Conservation (phyloP, 92 coral and sea anemone genomes). For the Virgularia gustaviana region DNA sequence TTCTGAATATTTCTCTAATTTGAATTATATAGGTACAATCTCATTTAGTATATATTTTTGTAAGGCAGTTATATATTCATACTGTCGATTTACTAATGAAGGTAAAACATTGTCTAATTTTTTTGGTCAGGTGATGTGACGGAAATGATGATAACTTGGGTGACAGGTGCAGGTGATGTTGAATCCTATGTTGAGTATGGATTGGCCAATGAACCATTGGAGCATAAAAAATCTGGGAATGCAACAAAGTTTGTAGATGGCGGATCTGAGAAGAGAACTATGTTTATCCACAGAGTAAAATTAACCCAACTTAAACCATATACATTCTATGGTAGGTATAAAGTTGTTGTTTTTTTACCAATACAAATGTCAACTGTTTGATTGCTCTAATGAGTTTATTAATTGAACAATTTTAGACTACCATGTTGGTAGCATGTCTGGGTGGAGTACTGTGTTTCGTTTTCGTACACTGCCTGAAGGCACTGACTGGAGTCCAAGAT, state of each 20-base stretch:
- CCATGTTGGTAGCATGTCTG: constrained; percentile 85
- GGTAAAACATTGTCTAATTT: neutral
- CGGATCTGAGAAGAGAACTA: constrained; percentile 61
- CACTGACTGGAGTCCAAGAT: constrained; percentile 77
- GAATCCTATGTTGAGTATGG: constrained; percentile 80
- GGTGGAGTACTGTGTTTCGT: constrained; percentile 74
- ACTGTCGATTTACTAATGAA: too few relatives aligned
- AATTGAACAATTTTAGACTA: constrained; percentile 53
- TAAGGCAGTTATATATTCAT: too few relatives aligned
- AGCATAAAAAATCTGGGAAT: constrained; percentile 47
- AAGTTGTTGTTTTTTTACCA: neutral
- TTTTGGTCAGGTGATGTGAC: constrained; percentile 48
- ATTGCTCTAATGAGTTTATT: neutral
- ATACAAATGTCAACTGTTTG: neutral
- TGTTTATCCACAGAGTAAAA: constrained; percentile 82
- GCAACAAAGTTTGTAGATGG: constrained; percentile 83
- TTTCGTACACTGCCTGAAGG: constrained; percentile 68
- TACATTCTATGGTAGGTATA: constrained; percentile 66
- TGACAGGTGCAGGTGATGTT: constrained; percentile 56
- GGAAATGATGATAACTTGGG: constrained; percentile 93
- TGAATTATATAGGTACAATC: too few relatives aligned
- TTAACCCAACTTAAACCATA: constrained; percentile 66
- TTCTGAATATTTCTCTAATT: too few relatives aligned
- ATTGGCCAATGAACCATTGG: constrained; percentile 60
- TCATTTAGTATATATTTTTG: too few relatives aligned